Evolutionary conservation across 1,140 invertebrate species (phyloP).

Genomic region (Babylonia areolata): DNA sequence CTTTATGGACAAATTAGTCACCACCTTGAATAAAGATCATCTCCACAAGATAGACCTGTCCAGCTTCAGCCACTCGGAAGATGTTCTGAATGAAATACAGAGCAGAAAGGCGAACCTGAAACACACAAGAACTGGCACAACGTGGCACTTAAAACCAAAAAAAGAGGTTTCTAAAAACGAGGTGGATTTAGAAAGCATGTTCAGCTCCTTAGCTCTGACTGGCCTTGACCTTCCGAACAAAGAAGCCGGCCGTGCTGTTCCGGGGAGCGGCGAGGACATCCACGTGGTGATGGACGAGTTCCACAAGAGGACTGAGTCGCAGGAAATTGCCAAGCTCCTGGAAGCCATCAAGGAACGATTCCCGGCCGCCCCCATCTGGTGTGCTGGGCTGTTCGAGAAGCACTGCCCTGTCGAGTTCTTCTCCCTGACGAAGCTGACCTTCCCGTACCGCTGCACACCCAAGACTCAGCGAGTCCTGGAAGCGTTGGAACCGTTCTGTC

Average conservation of each 20-base stretch:
- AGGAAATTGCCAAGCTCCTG: neutral
- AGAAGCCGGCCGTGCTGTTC: neutral
- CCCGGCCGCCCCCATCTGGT: neutral
- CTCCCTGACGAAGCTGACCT: neutral
- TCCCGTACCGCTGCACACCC: slow-evolving; percentile 9
- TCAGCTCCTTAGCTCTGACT: neutral
- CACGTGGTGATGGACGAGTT: neutral
- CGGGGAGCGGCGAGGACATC: neutral
- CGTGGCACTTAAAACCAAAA: neutral
- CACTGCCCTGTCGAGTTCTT: slow-evolving; percentile 5
- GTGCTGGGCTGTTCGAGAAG: neutral
- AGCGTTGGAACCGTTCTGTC: slow-evolving; percentile 29
- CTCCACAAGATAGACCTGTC: neutral
- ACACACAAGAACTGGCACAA: neutral
- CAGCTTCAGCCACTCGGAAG: neutral
- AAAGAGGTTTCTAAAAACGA: neutral
- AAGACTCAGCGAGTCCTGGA: slow-evolving; percentile 13
- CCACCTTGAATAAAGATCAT: neutral
- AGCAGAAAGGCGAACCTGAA: neutral
- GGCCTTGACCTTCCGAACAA: neutral
- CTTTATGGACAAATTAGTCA: slow-evolving; percentile 4
- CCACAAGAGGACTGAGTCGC: neutral
- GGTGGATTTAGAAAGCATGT: neutral
- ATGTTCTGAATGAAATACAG: neutral
- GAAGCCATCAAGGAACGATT: neutral